A percentile compares a stretch with the other conserved stretches of the same genome.
These are phyloP conservation scores for Drosophila meridiana DNA, from an alignment of 2,888 invertebrate genomes.

Conservation along the genomic window DNA sequence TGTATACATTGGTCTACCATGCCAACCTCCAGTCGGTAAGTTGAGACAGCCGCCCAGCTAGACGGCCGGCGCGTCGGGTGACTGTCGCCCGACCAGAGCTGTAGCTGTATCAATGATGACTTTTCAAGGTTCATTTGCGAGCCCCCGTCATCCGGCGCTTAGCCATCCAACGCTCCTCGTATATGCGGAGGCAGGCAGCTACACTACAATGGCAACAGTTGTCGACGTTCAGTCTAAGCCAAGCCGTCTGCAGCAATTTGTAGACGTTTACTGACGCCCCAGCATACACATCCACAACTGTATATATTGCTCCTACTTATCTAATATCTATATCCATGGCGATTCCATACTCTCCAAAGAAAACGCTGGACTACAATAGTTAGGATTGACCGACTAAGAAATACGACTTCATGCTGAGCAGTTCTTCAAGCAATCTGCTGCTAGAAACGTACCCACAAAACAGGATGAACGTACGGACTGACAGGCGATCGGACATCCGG, in stretches of 20 bases:
- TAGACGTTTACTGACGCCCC: constrained; percentile 63
- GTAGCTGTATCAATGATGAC: constrained; percentile 67
- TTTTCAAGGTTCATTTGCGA: constrained; percentile 79
- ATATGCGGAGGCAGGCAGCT: neutral
- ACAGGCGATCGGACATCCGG: neutral
- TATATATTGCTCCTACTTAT: constrained; percentile 59
- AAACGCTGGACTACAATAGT: neutral
- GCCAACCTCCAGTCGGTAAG: constrained; percentile 27
- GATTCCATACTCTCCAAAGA: constrained; percentile 12
- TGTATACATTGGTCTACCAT: constrained; percentile 66
- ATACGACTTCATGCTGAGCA: neutral
- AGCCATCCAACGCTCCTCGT: constrained; percentile 12
- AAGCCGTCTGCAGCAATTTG: constrained; percentile 70
- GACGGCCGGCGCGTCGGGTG: constrained; percentile 33
- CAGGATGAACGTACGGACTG: neutral
- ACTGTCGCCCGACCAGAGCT: constrained; percentile 35
- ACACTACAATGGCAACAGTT: constrained; percentile 62
- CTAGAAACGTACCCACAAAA: neutral
- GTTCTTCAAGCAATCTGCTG: neutral
- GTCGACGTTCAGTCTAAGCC: constrained; percentile 46
- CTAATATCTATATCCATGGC: constrained; percentile 53
- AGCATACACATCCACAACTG: constrained; percentile 42
- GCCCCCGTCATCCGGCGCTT: constrained; percentile 18
- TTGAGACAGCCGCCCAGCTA: constrained; percentile 23
- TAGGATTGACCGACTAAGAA: neutral